Evolutionary conservation across 1,140 invertebrate genomes (phyloP), one percentile per base, ranked within the genome.

Genomic region (Protaetia brevitarsis): DNA sequence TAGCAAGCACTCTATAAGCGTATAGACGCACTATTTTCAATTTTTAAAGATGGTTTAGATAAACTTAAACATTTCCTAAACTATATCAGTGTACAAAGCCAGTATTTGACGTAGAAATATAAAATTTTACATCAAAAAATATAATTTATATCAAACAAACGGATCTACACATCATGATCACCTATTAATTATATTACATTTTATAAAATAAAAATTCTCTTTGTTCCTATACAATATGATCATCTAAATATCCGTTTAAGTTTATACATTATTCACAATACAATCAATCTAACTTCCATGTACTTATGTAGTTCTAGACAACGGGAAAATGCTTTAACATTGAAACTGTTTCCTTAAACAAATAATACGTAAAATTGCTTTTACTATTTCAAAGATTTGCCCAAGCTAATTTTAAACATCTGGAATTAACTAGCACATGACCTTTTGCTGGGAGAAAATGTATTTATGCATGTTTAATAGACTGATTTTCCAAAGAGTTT

Each of bases 71-170:
- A 51, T 51, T 19, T 19, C 41, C 13, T 51, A 51, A 16, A 21
- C 16, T 51, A 51, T 51, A 23, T 8, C 11, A 7, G 41, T 51
- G 41, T 51, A 19, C 41, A 19, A 51, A 51, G 41, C 41, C 13
- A n/a, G n/a, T 51, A 23, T 51, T 51, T 51, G 8, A 21, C 19
- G 41, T 51, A 51, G 7, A 51, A 51, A 51, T 51, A 19, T 51
- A 51, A 51, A 51, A 51, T 13, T 51, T 51, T 51, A 51, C 41
- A 51, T 51, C 41, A 51, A 51, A 51, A 45, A 51, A 51, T 51
- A 51, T 51, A 51, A 51, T 51, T 19, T 51, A 51, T 51, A 7
- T 19, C 8, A 51, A 51, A 51, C 41, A 23, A 51, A 51, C 41
- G 13, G 41, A 51, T 51, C 19, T 51, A 51, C 6, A 23, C 19